Evolutionary conservation across 53 echinoderm and acorn worm genomes (phyloP), one percentile per base, ranked within the genome.

Genomic region (Holothuria leucospilota): DNA sequence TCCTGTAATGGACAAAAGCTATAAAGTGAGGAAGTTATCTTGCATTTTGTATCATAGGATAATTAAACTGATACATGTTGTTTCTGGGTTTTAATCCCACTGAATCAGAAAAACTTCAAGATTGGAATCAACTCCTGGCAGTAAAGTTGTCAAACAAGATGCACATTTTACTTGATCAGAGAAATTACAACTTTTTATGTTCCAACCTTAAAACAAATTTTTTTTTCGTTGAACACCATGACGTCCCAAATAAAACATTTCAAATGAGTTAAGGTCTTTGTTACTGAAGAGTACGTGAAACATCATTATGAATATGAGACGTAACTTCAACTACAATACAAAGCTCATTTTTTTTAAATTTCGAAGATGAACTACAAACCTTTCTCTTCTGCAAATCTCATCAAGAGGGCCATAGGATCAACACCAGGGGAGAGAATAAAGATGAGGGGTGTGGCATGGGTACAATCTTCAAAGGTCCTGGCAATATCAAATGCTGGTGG

Each of bases 401-500:
- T 94, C 40, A 97, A 81, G 12, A 91, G 93, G 29, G 91, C 90
- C 97, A 97, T 94, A 26, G 97, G 97, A 77, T 97, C 97, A 67
- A 94, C 97, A 52, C 97, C 97, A 51, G 97, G 97, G 9, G 97
- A 97, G 14, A 97, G 92, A 51, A 97, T 91, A 77, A 97, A 97
- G 67, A 97, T 92, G 59, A 97, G 91, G 24, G 97, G 97, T 41
- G 94, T 91, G 62, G 94, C 93, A 78, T 87, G 91, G 75, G 86
- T 91, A 51, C 93, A 95, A 62, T 97, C 97, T 20, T 77, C 81
- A 61, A 89, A 97, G 58, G 93, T 93, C 84, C 90, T 91, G n/a
- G 93, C 90, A n/a, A 97, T 93, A 93, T 97, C 97, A 93, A 97
- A 97, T 90, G 97, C 95, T 64, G 97, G 97, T 26, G 97, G 97